A percentile compares a stretch with the other conserved stretches of the same genome.
Evolutionary conservation across 2,888 invertebrate genomes (phyloP).

Genomic region (Leucophenga montana): DNA sequence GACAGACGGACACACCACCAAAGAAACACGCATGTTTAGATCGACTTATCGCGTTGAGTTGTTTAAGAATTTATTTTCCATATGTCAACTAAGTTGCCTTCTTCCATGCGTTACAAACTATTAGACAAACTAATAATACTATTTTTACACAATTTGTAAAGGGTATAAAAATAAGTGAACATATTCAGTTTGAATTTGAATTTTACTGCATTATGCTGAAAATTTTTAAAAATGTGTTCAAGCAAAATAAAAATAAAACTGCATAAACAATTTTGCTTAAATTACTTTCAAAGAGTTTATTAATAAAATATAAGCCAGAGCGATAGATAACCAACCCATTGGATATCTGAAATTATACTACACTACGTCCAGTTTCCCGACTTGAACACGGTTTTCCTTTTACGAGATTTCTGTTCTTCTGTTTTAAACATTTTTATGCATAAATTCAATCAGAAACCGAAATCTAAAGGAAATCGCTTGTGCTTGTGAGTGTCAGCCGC

Average conservation of each 20-base stretch:
- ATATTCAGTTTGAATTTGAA: conserved; percentile 3
- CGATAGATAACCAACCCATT: not conserved
- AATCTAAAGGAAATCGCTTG: conserved; percentile 44
- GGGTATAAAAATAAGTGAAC: not conserved
- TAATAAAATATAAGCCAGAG: not conserved
- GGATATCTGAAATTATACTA: not conserved
- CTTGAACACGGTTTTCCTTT: not conserved
- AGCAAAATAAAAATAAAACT: not conserved
- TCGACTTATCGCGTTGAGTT: too few species aligned
- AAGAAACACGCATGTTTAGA: too few species aligned
- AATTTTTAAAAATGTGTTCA: not conserved
- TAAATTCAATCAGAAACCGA: conserved; percentile 8
- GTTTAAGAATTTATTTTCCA: too few species aligned
- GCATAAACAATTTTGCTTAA: not conserved
- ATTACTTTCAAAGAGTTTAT: not conserved
- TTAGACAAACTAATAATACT: too few species aligned
- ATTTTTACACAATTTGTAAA: not conserved
- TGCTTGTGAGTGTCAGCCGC: conserved; percentile 49
- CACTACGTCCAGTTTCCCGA: not conserved
- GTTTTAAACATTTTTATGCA: not conserved
- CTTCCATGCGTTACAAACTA: too few species aligned
- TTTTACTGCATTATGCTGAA: not conserved
- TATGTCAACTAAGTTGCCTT: too few species aligned
- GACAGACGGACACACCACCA: too few species aligned
- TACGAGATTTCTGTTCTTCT: not conserved